Evolutionary conservation across 2,113 vertebrate genomes (phyloP), one percentile per base, ranked within the genome.

Genomic region (Agapornis roseicollis): DNA sequence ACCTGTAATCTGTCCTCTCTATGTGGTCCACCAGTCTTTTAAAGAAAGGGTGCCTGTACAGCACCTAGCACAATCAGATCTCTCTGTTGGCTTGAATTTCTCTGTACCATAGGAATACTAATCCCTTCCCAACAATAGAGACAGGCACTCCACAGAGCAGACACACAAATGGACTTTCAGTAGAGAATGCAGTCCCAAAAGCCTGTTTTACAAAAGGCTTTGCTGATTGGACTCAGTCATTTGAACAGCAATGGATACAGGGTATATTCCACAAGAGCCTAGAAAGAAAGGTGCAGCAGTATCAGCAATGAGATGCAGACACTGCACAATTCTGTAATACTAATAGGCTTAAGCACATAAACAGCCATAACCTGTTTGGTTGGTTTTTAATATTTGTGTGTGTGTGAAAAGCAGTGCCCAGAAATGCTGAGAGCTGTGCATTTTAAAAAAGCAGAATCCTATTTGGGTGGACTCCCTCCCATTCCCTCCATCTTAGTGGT

Each of bases 121-220:
- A 97, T 96, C 94, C 91, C 68, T 60, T 31, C 37, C 25, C 53
- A 93, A 97, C 95, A 97, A 97, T 94, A 96, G 96, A 92, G 93
- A 56, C 94, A 91, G 89, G 94, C 94, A 73, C 87, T 95, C 86
- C 66, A 55, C 78, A 89, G 87, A 95, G 81, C 87, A 94, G 91
- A 76, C 87, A 93, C 89, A 96, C 94, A 97, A 95, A 95, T 77
- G 92, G 94, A 96, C 77, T 92, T 96, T 93, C 84, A 96, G 92
- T 76, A 93, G 78, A 91, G 87, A 95, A 96, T 92, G 78, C 81
- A 80, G 69, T 72, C 41, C 91, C 15, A 3, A 94, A 95, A 95
- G 91, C 96, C 81, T 73, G n/a, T 89, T 91, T 88, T 61, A 96
- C 95, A 97, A 97, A 96, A 96, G 94, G 86, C 87, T 95, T 94